phyloP scores from a whole-genome alignment of 2,888 invertebrate genomes.

The Lymantria dispar region DNA sequence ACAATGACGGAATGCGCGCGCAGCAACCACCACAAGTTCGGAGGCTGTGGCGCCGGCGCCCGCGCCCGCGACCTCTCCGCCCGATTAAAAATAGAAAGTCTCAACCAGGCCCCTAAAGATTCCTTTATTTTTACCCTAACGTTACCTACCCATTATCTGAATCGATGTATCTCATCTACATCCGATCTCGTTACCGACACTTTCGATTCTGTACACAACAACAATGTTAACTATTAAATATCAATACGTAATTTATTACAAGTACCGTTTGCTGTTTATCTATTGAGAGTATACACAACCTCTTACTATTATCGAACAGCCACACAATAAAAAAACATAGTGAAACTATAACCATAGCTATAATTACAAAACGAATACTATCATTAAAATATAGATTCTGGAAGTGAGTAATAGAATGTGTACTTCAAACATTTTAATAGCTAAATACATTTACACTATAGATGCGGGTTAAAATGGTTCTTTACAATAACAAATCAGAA shows the following conservation, averaged over 20 bases:
- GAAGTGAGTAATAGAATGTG: background rate
- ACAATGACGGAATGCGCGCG: conserved; percentile 74
- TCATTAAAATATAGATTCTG: background rate
- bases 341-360: background rate
- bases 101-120: conserved; percentile 62
- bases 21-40: conserved; percentile 58
- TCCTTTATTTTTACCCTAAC: conserved; percentile 75
- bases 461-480: background rate
- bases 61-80: conserved; percentile 70
- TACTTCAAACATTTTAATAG: background rate
- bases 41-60: conserved; percentile 72
- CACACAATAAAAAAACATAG: background rate
- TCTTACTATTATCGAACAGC: background rate
- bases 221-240: conserved; percentile 17
- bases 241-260: conserved; percentile 8
- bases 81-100: conserved; percentile 80
- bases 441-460: background rate
- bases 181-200: conserved; percentile 50
- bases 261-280: conserved; percentile 13
- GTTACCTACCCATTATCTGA: conserved; percentile 62
- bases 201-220: conserved; percentile 46
- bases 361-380: background rate
- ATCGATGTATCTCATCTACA: conserved; percentile 58
- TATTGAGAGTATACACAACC: background rate
- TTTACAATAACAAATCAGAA: background rate